Conservation (phyloP, 2,113 vertebrate species). For the Psammodynastes pulverulentus region DNA sequence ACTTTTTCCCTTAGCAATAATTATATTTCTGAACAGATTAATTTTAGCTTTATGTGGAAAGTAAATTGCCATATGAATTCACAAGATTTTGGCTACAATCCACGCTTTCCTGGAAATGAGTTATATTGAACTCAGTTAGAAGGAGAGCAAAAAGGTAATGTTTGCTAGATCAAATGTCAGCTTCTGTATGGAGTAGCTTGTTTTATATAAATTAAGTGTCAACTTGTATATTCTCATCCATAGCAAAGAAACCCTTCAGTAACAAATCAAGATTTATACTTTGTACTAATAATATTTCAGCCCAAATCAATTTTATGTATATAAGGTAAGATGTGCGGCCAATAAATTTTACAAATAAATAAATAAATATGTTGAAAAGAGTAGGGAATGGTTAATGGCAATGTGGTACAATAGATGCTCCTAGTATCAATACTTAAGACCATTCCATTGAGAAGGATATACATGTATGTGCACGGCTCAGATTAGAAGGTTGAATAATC, state of each 20-base stretch:
- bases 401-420: not conserved
- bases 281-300: not conserved
- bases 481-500: not conserved
- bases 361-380: not conserved
- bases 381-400: not conserved
- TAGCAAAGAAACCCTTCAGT: not conserved
- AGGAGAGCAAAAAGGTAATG: not conserved
- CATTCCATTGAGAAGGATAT: not conserved
- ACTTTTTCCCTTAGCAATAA: not conserved
- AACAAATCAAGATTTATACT: not conserved
- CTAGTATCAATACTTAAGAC: not conserved
- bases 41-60: not conserved
- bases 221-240: not conserved
- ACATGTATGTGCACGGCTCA: not conserved
- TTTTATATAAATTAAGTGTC: not conserved
- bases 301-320: not conserved
- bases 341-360: not conserved
- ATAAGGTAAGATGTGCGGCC: not conserved
- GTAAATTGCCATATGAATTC: not conserved
- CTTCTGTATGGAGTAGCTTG: not conserved
- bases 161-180: not conserved
- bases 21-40: not conserved
- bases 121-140: not conserved
- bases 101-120: not conserved
- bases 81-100: not conserved